Percentiles rank a stretch among this genome's conserved stretches.
Conservation (phyloP, 1,140 invertebrate genomes). For the Musca domestica region DNA sequence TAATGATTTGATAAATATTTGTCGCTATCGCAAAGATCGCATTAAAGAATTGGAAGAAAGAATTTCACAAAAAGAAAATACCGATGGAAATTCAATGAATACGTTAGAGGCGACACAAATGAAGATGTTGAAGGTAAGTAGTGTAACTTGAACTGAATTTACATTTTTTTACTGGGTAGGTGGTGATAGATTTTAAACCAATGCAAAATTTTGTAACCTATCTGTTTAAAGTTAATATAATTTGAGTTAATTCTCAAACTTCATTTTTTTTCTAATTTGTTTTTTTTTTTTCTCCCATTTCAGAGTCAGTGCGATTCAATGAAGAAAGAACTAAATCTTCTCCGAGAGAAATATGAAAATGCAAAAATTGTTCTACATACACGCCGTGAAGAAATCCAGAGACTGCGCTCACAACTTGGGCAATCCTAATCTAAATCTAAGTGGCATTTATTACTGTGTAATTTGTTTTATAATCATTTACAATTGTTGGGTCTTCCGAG, state of each 20-base stretch:
- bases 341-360: conserved; percentile 19
- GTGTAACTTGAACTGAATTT: background rate
- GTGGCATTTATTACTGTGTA: background rate
- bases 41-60: conserved; percentile 18
- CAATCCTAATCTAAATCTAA: background rate
- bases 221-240: background rate
- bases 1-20: conserved; percentile 16
- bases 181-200: background rate
- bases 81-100: conserved; percentile 3
- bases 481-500: too few species aligned
- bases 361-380: conserved; percentile 7
- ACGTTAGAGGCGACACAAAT: background rate
- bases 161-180: too few species aligned
- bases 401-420: background rate
- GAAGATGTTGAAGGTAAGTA: conserved; percentile 8
- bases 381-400: conserved; percentile 9
- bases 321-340: conserved; percentile 13
- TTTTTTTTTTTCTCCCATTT: background rate
- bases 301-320: conserved; percentile 3
- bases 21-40: conserved; percentile 2
- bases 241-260: too few species aligned
- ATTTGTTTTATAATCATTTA: background rate
- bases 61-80: conserved; percentile 15
- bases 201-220: background rate
- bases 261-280: too few species aligned